These are phyloP conservation scores for Rhea americana DNA, from an alignment of 2,113 vertebrate species.

Conservation along the genomic window DNA sequence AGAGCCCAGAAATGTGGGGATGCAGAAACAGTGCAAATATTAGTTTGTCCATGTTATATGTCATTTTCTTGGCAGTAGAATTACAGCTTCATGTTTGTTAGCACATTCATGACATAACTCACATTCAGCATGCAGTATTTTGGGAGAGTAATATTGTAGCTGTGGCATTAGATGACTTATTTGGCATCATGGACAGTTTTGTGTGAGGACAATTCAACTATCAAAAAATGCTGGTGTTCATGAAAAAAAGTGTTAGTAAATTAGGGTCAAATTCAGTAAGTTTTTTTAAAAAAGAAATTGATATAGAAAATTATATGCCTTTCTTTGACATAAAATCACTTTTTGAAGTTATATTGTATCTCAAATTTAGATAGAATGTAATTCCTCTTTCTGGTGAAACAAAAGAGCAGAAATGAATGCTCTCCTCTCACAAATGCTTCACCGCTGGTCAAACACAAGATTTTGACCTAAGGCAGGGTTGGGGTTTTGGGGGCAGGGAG, in stretches of 20 bases:
- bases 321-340: not conserved
- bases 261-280: not conserved
- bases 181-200: slow-evolving; percentile 56
- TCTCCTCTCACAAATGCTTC: not conserved
- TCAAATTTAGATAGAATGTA: not conserved
- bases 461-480: not conserved
- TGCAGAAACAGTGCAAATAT: not conserved
- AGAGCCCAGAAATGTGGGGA: not conserved
- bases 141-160: slow-evolving; percentile 30
- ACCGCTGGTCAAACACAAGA: not conserved
- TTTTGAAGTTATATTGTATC: not conserved
- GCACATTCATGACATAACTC: slow-evolving; percentile 22
- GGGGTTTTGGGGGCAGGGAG: not conserved
- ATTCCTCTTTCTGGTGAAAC: not conserved
- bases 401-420: not conserved
- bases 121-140: slow-evolving; percentile 28
- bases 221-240: slow-evolving; percentile 16
- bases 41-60: slow-evolving; percentile 31
- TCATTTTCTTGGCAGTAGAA: slow-evolving; percentile 50
- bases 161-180: slow-evolving; percentile 55
- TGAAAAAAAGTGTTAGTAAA: slow-evolving; percentile 32
- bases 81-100: slow-evolving; percentile 24
- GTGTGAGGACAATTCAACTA: slow-evolving; percentile 28
- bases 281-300: not conserved
- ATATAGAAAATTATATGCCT: not conserved